Percentiles rank a stretch among this genome's conserved stretches.
Evolutionary conservation across 2,797 vertebrate genomes (phyloP).

Genomic region (Pyrocephalus nanus): DNA sequence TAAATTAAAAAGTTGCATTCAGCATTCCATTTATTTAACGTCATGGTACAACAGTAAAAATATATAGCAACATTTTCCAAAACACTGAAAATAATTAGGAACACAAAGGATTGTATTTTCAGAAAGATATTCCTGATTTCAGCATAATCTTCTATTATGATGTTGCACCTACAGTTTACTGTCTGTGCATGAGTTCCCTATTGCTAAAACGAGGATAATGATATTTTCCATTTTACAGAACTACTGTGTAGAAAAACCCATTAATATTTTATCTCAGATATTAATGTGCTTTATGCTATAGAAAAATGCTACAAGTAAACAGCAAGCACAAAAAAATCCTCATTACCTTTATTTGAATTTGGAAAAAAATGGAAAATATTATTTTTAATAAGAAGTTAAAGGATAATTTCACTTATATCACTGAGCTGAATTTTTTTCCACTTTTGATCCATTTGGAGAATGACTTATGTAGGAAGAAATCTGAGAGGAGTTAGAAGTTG

Average conservation of each 20-base stretch:
- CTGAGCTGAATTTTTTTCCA: conserved; percentile 56
- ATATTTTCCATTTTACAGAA: neutral
- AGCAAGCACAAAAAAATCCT: neutral
- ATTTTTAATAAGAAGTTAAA: conserved; percentile 10
- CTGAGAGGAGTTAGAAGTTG: conserved; percentile 67
- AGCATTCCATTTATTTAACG: neutral
- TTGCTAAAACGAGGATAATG: neutral
- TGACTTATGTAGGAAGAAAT: conserved; percentile 64
- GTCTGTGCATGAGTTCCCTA: neutral
- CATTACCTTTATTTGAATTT: neutral
- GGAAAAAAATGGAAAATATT: neutral
- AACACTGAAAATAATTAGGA: neutral
- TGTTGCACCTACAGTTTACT: neutral
- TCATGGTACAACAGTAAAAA: neutral
- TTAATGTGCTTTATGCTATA: neutral
- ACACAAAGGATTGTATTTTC: neutral
- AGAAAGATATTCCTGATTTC: neutral
- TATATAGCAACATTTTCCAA: neutral
- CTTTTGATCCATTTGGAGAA: conserved; percentile 51
- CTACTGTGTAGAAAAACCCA: neutral
- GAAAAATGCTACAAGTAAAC: neutral
- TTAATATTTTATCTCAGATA: neutral
- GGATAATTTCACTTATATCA: conserved; percentile 8
- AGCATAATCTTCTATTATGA: neutral
- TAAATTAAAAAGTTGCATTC: neutral